Conservation (phyloP, 30 jellyfish, hydroid and myxozoan genomes). For the Nemopilema nomurai region DNA sequence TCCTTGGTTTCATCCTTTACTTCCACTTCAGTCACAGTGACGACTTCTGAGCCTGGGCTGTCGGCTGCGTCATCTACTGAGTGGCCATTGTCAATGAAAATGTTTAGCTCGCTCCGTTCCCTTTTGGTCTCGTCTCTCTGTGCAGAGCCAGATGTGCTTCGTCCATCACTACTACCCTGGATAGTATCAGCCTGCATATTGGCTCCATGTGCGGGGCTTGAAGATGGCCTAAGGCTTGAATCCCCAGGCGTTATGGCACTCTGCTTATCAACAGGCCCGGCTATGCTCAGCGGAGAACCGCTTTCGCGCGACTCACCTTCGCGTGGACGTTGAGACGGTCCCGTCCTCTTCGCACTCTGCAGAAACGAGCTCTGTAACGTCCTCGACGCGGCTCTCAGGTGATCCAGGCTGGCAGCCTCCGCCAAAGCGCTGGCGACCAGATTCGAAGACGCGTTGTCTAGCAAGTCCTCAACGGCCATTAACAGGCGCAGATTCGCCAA, state of each 20-base stretch:
- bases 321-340: slow-evolving; percentile 80
- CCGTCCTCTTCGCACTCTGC: slow-evolving; percentile 57
- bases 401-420: slow-evolving; percentile 97
- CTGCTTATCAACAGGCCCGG: slow-evolving; percentile 23
- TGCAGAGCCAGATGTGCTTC: background rate
- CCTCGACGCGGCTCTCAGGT: slow-evolving; percentile 78
- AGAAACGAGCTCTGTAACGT: slow-evolving; percentile 59
- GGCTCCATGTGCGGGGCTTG: background rate
- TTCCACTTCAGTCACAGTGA: background rate
- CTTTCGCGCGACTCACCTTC: slow-evolving; percentile 96
- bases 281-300: slow-evolving; percentile 74
- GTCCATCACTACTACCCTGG: background rate
- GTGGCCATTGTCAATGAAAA: slow-evolving; percentile 13
- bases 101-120: slow-evolving; percentile 5
- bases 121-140: background rate
- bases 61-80: background rate
- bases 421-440: slow-evolving; percentile 98
- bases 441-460: slow-evolving; percentile 95
- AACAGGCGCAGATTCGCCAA: slow-evolving; percentile 86
- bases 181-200: background rate
- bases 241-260: slow-evolving; percentile 1
- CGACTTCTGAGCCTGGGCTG: background rate
- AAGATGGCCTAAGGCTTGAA: background rate
- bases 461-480: slow-evolving; percentile 97
- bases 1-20: background rate